phyloP scores from a whole-genome alignment of 2,888 invertebrate species.

The Eupithecia tripunctaria region DNA sequence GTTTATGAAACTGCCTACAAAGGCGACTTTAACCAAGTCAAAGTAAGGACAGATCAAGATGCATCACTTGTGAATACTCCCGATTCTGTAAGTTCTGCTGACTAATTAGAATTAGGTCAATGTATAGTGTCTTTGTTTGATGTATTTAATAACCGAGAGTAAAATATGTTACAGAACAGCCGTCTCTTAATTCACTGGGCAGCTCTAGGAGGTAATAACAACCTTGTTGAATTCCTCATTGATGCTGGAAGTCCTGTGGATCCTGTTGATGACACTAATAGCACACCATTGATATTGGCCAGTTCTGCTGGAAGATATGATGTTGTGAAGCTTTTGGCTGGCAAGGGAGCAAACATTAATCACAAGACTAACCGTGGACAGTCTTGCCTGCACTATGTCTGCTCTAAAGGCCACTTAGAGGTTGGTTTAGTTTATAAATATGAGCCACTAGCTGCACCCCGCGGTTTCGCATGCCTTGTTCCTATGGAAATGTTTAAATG shows the following conservation, averaged over 20 bases:
- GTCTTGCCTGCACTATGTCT: constrained; percentile 92
- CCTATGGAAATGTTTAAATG: no score
- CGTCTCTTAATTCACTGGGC: constrained; percentile 92
- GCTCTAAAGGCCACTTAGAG: constrained; percentile 91
- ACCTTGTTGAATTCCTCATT: constrained; percentile 88
- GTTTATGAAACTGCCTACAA: constrained; percentile 88
- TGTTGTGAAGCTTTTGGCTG: constrained; percentile 87
- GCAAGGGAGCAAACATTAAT: constrained; percentile 89
- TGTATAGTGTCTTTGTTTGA: constrained; percentile 2
- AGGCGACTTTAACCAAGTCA: constrained; percentile 88
- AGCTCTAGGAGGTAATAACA: constrained; percentile 89
- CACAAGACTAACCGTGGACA: constrained; percentile 90
- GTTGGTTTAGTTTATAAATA: constrained; percentile 63
- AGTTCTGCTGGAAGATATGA: constrained; percentile 90
- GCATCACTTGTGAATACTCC: constrained; percentile 55
- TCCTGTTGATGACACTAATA: constrained; percentile 89
- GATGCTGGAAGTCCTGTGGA: constrained; percentile 88
- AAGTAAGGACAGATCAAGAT: constrained; percentile 85
- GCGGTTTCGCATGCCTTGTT: no score
- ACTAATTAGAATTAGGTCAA: background rate
- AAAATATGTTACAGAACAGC: constrained; percentile 83
- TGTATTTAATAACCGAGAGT: background rate
- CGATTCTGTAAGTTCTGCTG: constrained; percentile 61
- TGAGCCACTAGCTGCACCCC: background rate
- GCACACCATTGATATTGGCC: constrained; percentile 92